phyloP scores from a whole-genome alignment of 2,113 vertebrate species.

The Dicrurus megarhynchus region DNA sequence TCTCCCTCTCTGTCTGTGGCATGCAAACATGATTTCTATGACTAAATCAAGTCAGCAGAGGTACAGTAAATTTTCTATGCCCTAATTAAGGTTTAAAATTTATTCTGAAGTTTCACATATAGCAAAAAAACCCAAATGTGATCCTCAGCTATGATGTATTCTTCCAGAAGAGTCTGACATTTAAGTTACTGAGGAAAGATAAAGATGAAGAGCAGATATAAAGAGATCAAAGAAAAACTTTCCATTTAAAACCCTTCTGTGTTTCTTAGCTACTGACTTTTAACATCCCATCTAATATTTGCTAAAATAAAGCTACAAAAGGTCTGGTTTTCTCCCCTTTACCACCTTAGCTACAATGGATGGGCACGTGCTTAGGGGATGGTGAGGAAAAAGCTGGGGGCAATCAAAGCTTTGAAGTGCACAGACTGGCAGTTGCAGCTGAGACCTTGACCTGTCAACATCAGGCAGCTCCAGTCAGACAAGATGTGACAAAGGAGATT shows the following conservation, averaged over 20 bases:
- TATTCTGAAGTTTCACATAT: background rate
- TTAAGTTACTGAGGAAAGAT: background rate
- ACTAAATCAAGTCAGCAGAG: background rate
- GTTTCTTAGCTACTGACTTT: background rate
- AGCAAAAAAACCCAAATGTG: background rate
- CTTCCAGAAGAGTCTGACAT: background rate
- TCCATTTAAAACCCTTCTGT: background rate
- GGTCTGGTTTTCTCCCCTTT: background rate
- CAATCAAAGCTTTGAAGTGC: background rate
- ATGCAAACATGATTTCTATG: background rate
- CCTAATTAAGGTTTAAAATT: background rate
- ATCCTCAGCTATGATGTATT: background rate
- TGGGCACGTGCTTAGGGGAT: background rate
- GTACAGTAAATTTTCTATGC: background rate
- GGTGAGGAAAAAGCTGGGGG: background rate
- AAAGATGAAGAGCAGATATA: background rate
- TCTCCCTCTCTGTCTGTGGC: background rate
- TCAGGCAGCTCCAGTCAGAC: background rate
- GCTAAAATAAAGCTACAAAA: background rate
- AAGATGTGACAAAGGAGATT: slow-evolving; percentile 19
- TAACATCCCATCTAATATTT: background rate
- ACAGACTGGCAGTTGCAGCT: background rate
- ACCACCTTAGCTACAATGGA: background rate
- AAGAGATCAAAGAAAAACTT: background rate
- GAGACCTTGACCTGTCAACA: slow-evolving; percentile 24